Base-by-base conservation (phyloP, 2,888 invertebrate species). In the Scelioninae gen. 1 region DNA sequence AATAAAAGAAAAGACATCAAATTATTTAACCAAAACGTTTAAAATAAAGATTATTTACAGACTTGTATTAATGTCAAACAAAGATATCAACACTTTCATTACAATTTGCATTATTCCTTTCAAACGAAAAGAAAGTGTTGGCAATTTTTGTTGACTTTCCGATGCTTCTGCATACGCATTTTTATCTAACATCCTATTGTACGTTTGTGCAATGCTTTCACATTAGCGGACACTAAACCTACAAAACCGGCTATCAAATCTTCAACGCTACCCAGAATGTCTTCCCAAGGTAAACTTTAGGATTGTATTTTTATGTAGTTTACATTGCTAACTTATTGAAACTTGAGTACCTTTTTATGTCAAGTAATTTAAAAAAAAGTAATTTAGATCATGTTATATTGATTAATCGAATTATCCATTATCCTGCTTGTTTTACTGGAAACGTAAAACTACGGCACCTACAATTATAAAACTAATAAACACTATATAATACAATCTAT, bases 241-340 rank as follows among this genome's bases (percentile, higher is more conserved):
- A 95, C 97, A 93, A 98, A 98, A 95, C 97, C 98, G 93, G 98
- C 98, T 93, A 98, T 98, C 94, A 98, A 98, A 95, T 97, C 97
- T 93, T 97, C 97, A 90, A 97, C 97, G 93, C 95, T 98, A 93
- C 97, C 97, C 93, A 95, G 97, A 95, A 97, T 97, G 92, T 97
- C 97, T 89, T 97, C 97, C 89, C 97, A 97, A 96, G 97, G 97
- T 97, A 96, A 96, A 89, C 66, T 38, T 51, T 81, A 76, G 76
- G 45, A 63, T 2, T 3, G 7, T 43, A 40, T 84, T 82, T 84
- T 84, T 58, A 13, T 5, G 72, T 72, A 72, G 72, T 55, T 56
- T 58, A 56, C n/a, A 38, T 0, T 31, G 56, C 32, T 8, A 34
- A 32, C n/a, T n/a, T n/a, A n/a, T n/a, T n/a, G n/a, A n/a, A n/a